phyloP scores from a whole-genome alignment of 2,113 vertebrate species.

The Archocentrus centrarchus region DNA sequence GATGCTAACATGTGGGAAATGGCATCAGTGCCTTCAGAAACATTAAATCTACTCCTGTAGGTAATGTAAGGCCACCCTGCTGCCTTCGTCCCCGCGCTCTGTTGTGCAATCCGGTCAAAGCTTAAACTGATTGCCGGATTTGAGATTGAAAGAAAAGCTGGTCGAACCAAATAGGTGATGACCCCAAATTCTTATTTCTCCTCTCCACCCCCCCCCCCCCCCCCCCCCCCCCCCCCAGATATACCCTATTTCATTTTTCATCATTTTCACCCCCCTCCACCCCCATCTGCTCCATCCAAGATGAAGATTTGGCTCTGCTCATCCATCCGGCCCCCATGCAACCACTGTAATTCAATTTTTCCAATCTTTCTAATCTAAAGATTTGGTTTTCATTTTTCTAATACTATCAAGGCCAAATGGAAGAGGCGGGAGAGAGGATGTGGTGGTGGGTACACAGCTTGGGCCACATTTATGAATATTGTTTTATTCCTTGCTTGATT shows the following conservation, averaged over 20 bases:
- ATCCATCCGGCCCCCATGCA: slow-evolving; percentile 46
- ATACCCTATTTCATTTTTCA: slow-evolving; percentile 67
- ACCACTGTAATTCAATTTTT: slow-evolving; percentile 73
- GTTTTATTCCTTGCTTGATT: slow-evolving; percentile 66
- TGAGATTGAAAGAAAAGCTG: slow-evolving; percentile 53
- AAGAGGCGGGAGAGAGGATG: not conserved
- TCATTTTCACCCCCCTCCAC: slow-evolving; percentile 41
- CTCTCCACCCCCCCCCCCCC: not conserved
- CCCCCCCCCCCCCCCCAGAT: slow-evolving; percentile 1
- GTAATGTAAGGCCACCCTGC: not conserved
- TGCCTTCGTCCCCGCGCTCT: not conserved
- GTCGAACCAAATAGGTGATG: slow-evolving; percentile 45
- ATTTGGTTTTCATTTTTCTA: slow-evolving; percentile 78
- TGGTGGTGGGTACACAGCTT: not conserved
- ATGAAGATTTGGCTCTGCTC: slow-evolving; percentile 70
- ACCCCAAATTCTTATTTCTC: slow-evolving; percentile 63
- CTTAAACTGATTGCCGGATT: slow-evolving; percentile 60
- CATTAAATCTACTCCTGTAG: not conserved
- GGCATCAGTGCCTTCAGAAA: not conserved
- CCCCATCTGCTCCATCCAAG: slow-evolving; percentile 13
- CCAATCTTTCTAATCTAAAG: slow-evolving; percentile 80
- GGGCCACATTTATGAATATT: slow-evolving; percentile 69
- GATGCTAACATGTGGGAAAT: not conserved
- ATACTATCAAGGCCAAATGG: slow-evolving; percentile 67
- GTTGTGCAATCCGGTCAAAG: not conserved